These are phyloP conservation scores for Stomorhina lunata DNA, from an alignment of 2,888 invertebrate species.

Conservation along the genomic window DNA sequence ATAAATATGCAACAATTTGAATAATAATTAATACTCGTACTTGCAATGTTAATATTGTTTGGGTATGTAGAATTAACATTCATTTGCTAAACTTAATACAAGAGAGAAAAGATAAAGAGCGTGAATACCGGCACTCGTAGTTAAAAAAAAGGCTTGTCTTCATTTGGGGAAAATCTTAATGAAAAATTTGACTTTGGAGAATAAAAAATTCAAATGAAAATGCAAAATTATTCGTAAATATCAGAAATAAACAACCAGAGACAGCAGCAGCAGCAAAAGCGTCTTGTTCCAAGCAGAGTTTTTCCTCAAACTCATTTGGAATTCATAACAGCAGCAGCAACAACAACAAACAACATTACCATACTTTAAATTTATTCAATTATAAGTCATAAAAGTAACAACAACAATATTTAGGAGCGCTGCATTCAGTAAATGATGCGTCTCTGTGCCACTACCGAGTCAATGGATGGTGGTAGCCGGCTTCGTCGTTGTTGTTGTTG, in stretches of 20 bases:
- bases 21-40: slow-evolving; percentile 50
- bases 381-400: slow-evolving; percentile 55
- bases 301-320: slow-evolving; percentile 50
- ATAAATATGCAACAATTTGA: slow-evolving; percentile 63
- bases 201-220: slow-evolving; percentile 21
- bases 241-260: neutral
- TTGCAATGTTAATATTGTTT: neutral
- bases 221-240: slow-evolving; percentile 20
- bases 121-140: too few relatives aligned
- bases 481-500: neutral
- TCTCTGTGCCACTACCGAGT: slow-evolving; percentile 10
- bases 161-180: neutral
- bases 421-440: slow-evolving; percentile 53
- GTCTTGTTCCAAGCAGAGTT: slow-evolving; percentile 20
- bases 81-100: neutral
- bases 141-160: neutral
- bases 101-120: neutral
- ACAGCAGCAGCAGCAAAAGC: neutral
- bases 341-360: neutral
- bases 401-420: slow-evolving; percentile 12
- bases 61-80: neutral
- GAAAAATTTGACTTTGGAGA: neutral
- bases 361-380: slow-evolving; percentile 60
- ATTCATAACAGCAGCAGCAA: slow-evolving; percentile 54
- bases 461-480: neutral